phyloP scores from a whole-genome alignment of 2,888 invertebrate genomes.

The Drosophila mimica region DNA sequence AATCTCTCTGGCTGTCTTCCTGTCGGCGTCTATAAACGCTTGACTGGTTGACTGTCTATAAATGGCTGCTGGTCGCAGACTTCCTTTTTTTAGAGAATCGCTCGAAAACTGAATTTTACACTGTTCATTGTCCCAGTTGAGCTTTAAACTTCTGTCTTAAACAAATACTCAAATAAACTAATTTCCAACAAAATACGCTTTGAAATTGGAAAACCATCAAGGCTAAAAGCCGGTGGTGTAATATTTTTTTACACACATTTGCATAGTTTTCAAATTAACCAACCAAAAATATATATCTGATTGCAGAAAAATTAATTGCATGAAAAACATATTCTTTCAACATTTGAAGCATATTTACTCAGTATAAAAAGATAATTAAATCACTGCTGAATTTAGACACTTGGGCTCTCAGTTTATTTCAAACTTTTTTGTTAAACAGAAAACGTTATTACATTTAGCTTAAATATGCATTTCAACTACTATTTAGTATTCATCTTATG shows the following conservation, averaged over 20 bases:
- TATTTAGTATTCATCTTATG: not conserved
- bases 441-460: not conserved
- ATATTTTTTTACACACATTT: not conserved
- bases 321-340: not conserved
- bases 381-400: not conserved
- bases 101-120: conserved; percentile 4
- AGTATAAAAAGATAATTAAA: not conserved
- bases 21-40: conserved; percentile 20
- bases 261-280: not conserved
- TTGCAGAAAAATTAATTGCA: not conserved
- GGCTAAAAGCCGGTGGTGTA: not conserved
- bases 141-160: conserved; percentile 6
- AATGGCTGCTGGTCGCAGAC: conserved; percentile 37
- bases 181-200: not conserved
- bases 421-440: not conserved
- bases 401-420: not conserved
- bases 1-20: conserved; percentile 21
- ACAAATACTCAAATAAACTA: not conserved
- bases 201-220: not conserved
- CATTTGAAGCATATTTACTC: not conserved
- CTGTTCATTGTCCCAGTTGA: conserved; percentile 4
- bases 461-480: not conserved
- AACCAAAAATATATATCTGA: not conserved
- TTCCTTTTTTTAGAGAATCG: conserved; percentile 19
- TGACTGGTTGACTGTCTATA: conserved; percentile 34